Percentiles rank a stretch among this genome's conserved stretches.
Conservation (phyloP, 2,113 vertebrate genomes). For the Carlito syrichta region DNA sequence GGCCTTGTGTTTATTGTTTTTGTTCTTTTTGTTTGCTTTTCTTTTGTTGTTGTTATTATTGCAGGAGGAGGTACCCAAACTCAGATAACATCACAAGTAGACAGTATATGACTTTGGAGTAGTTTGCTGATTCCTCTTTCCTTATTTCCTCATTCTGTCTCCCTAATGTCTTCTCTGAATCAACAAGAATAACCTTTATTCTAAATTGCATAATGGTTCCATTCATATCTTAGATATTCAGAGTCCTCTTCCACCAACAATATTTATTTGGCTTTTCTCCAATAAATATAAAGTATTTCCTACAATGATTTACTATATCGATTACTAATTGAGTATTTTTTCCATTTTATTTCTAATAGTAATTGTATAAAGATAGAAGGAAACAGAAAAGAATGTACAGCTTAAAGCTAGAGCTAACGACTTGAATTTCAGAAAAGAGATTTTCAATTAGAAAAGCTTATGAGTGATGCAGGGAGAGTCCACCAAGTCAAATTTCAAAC, state of each 20-base stretch:
- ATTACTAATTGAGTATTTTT: not conserved
- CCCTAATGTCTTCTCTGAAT: not conserved
- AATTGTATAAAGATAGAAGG: not conserved
- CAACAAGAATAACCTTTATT: not conserved
- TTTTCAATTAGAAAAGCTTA: not conserved
- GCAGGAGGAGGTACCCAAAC: not conserved
- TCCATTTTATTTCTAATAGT: not conserved
- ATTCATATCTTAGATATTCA: not conserved
- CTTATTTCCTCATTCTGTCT: not conserved
- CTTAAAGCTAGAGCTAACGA: not conserved
- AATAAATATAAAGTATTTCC: not conserved
- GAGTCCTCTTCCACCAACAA: not conserved
- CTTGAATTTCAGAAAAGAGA: not conserved
- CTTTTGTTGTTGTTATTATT: not conserved
- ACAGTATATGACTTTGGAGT: not conserved
- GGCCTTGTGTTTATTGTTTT: not conserved
- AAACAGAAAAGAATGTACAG: not conserved
- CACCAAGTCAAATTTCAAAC: not conserved
- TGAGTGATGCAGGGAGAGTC: not conserved
- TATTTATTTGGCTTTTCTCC: not conserved
- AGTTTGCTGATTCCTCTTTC: not conserved
- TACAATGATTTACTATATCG: too few relatives aligned
- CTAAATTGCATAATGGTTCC: not conserved
- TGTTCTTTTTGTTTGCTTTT: not conserved
- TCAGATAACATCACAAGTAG: not conserved